Conservation (phyloP, 2,113 vertebrate species). For the Triplophysa siluroides region DNA sequence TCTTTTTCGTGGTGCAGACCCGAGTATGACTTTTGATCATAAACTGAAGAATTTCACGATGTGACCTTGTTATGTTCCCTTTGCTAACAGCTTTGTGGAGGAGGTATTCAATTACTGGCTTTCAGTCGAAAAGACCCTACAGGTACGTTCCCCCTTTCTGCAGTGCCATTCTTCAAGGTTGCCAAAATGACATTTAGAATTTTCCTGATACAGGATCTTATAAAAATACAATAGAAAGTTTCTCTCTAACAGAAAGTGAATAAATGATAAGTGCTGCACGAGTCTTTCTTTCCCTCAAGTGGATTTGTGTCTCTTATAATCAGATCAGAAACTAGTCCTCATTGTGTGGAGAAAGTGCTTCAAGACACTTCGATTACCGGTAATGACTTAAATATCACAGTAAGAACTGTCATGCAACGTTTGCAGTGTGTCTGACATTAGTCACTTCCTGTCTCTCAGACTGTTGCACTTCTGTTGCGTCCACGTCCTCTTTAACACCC, state of each 20-base stretch:
- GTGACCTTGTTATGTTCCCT: no score
- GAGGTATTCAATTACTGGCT: no score
- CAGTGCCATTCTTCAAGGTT: not conserved
- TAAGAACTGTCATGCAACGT: not conserved
- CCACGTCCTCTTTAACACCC: not conserved
- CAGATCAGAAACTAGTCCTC: not conserved
- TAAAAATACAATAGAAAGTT: conserved; percentile 24
- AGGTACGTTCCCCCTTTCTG: not conserved
- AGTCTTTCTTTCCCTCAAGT: conserved; percentile 10
- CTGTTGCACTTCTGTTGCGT: not conserved
- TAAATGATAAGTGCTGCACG: not conserved
- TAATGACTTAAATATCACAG: not conserved
- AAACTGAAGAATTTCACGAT: no score
- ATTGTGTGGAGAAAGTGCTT: not conserved
- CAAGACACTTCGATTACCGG: not conserved
- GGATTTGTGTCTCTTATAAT: conserved; percentile 3
- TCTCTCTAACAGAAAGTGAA: not conserved
- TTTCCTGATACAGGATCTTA: not conserved
- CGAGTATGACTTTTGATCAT: no score
- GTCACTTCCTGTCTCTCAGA: not conserved
- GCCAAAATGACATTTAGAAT: not conserved
- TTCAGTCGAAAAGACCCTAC: no score
- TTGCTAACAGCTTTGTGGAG: no score
- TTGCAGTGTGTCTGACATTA: not conserved
- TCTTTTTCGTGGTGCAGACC: no score